A percentile compares a stretch with the other conserved stretches of the same genome.
These are phyloP conservation scores for Sialis lutaria DNA, from an alignment of 2,888 invertebrate species.

Conservation along the genomic window DNA sequence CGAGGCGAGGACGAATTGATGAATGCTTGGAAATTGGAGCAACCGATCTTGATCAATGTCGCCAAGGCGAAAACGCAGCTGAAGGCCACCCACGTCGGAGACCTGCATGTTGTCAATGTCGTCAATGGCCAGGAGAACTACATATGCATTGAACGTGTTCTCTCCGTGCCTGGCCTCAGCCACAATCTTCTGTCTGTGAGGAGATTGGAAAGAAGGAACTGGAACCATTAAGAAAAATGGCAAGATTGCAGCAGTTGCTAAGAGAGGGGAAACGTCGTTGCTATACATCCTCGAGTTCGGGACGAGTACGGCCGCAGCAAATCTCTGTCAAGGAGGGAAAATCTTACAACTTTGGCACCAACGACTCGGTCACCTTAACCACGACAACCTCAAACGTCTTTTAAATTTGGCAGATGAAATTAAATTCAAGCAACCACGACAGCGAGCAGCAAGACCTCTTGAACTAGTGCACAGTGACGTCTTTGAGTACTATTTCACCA, in stretches of 20 bases:
- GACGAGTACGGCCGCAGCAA: background rate
- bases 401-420: slow-evolving; percentile 5
- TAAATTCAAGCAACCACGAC: slow-evolving; percentile 8
- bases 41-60: background rate
- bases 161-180: too few species aligned
- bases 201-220: slow-evolving; percentile 12
- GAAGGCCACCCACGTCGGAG: too few species aligned
- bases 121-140: too few species aligned
- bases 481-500: slow-evolving; percentile 13
- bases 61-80: background rate
- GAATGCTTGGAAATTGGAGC: background rate
- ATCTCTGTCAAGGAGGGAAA: background rate
- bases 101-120: too few species aligned
- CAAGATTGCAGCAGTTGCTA: slow-evolving; percentile 6
- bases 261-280: slow-evolving; percentile 9
- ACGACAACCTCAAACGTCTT: slow-evolving; percentile 7
- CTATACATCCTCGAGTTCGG: too few species aligned
- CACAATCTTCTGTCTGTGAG: slow-evolving; percentile 13
- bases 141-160: too few species aligned
- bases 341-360: slow-evolving; percentile 9
- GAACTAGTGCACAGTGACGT: slow-evolving; percentile 14
- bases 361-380: slow-evolving; percentile 9
- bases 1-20: background rate
- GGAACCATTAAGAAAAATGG: slow-evolving; percentile 9
- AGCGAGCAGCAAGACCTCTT: slow-evolving; percentile 10